A percentile compares a stretch with the other conserved stretches of the same genome.
Conservation (phyloP, 2,888 invertebrate species). For the Trachelus stipa region DNA sequence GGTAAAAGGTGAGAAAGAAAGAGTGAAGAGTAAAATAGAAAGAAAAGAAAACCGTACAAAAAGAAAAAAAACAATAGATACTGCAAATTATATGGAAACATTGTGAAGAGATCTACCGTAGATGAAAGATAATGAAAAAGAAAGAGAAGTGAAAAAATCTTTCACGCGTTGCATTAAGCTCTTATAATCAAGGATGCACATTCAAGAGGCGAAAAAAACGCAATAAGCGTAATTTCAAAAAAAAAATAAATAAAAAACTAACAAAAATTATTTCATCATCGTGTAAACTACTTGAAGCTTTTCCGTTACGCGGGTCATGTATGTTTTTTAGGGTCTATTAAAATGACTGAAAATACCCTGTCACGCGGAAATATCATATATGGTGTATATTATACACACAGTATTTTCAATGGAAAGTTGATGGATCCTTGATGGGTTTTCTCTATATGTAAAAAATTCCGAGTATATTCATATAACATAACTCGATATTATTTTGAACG, state of each 20-base stretch:
- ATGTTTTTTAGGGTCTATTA: background rate
- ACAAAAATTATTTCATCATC: background rate
- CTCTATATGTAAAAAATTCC: background rate
- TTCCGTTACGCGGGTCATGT: background rate
- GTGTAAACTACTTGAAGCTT: background rate
- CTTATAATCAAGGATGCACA: constrained; percentile 43
- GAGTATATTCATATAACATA: background rate
- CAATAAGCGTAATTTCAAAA: constrained; percentile 8
- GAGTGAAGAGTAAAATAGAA: constrained; percentile 1
- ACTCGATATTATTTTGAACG: background rate
- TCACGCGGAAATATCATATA: constrained; percentile 11
- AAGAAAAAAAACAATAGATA: background rate
- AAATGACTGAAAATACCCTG: background rate
- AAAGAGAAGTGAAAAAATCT: constrained; percentile 26
- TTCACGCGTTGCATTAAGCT: constrained; percentile 39
- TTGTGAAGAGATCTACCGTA: background rate
- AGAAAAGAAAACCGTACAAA: background rate
- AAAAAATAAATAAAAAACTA: background rate
- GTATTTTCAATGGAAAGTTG: constrained; percentile 20
- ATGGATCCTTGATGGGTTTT: constrained; percentile 8
- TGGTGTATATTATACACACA: constrained; percentile 16
- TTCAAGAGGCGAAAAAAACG: constrained; percentile 34
- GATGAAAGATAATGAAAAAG: background rate
- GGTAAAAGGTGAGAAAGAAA: background rate
- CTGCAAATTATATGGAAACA: background rate